These are phyloP conservation scores for Sinocyclocheilus anophthalmus DNA, from an alignment of 2,113 vertebrate species.

Conservation along the genomic window DNA sequence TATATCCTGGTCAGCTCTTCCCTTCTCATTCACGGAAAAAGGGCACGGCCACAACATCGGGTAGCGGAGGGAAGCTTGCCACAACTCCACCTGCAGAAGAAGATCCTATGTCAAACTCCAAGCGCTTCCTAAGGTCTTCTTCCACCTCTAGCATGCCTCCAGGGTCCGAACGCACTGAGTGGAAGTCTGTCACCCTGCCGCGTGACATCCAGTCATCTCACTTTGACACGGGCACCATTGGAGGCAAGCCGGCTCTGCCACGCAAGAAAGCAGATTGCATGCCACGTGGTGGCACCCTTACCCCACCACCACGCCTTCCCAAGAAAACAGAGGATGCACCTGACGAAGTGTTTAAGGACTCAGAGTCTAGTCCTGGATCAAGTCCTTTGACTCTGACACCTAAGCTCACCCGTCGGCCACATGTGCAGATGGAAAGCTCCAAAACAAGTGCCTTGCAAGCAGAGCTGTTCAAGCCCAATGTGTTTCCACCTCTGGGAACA, in stretches of 20 bases:
- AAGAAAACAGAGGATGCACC: slow-evolving; percentile 79
- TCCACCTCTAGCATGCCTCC: slow-evolving; percentile 85
- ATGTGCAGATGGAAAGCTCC: slow-evolving; percentile 73
- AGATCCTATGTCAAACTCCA: slow-evolving; percentile 79
- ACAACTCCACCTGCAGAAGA: slow-evolving; percentile 79
- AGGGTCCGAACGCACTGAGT: slow-evolving; percentile 81
- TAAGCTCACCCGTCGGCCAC: slow-evolving; percentile 77
- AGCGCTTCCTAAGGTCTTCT: slow-evolving; percentile 88
- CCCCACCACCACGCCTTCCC: slow-evolving; percentile 85
- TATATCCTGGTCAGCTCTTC: slow-evolving; percentile 78
- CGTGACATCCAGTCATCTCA: slow-evolving; percentile 87
- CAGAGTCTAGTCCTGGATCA: slow-evolving; percentile 84
- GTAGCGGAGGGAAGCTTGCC: slow-evolving; percentile 67
- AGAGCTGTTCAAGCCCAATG: slow-evolving; percentile 73
- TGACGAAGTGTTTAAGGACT: slow-evolving; percentile 83
- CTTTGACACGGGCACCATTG: slow-evolving; percentile 86
- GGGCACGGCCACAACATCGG: slow-evolving; percentile 68
- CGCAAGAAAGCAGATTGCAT: slow-evolving; percentile 83
- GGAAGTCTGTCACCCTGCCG: slow-evolving; percentile 90
- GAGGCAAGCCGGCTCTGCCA: slow-evolving; percentile 89
- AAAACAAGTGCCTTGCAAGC: slow-evolving; percentile 78
- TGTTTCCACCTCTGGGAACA: slow-evolving; percentile 66
- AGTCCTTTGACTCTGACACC: slow-evolving; percentile 87
- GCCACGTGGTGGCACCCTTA: slow-evolving; percentile 80
- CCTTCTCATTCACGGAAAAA: slow-evolving; percentile 84